phyloP scores from a whole-genome alignment of 1,140 invertebrate species.

The Palaemon carinicauda region DNA sequence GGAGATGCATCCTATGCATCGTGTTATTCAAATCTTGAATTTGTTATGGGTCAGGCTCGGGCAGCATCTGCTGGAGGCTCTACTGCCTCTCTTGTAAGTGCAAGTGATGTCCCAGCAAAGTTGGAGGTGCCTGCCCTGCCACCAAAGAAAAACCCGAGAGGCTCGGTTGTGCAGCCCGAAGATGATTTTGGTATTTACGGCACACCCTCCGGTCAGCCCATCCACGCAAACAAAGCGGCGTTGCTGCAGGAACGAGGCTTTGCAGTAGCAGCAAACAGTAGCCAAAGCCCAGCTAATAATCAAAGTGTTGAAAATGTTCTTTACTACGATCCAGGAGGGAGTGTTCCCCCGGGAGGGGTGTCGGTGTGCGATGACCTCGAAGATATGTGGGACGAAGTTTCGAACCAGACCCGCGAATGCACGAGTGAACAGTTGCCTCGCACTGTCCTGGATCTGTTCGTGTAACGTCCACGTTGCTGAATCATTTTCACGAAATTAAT shows the following conservation, averaged over 20 bases:
- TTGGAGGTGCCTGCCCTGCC: constrained; percentile 31
- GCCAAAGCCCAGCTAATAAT: not conserved
- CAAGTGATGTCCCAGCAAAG: not conserved
- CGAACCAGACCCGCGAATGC: constrained; percentile 25
- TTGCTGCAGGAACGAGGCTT: constrained; percentile 53
- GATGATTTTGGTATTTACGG: constrained; percentile 54
- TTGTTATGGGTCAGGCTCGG: constrained; percentile 52
- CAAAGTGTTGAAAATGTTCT: constrained; percentile 14
- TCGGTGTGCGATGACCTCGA: constrained; percentile 37
- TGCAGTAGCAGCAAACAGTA: not conserved
- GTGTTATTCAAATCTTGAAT: constrained; percentile 58
- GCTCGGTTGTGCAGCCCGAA: not conserved
- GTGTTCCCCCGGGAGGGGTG: not conserved
- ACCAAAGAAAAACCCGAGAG: constrained; percentile 40
- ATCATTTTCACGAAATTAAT: too few species aligned
- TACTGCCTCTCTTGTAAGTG: not conserved
- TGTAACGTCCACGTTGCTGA: constrained; percentile 39
- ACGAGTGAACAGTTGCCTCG: constrained; percentile 46
- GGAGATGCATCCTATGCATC: constrained; percentile 59
- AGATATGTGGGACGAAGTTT: constrained; percentile 50
- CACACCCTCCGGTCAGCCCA: constrained; percentile 50
- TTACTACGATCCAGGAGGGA: constrained; percentile 31
- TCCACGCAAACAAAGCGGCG: constrained; percentile 55
- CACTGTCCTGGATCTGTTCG: constrained; percentile 59
- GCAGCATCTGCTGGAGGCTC: not conserved